These are phyloP conservation scores for Dione juno DNA, from an alignment of 2,888 invertebrate genomes.

Conservation along the genomic window DNA sequence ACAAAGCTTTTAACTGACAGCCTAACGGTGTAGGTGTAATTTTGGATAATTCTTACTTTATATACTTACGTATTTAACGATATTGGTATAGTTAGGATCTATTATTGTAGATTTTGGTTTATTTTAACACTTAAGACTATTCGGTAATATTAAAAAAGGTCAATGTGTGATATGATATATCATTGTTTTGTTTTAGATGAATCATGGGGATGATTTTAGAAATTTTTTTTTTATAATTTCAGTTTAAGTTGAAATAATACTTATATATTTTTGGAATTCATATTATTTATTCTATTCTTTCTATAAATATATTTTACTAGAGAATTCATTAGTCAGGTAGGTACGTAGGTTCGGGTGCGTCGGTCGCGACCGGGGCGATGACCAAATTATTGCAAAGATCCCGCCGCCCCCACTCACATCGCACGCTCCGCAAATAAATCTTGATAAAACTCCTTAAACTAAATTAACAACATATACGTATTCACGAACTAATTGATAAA, in stretches of 20 bases:
- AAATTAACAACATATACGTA: constrained; percentile 55
- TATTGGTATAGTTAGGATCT: background rate
- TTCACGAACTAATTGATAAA: constrained; percentile 20
- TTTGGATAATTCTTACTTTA: background rate
- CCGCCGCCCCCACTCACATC: constrained; percentile 58
- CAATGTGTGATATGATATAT: no score
- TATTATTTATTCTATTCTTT: background rate
- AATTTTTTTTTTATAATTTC: no score
- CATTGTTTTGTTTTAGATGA: no score
- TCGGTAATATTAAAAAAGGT: no score
- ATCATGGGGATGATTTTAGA: no score
- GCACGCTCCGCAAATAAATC: constrained; percentile 55
- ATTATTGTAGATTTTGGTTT: background rate
- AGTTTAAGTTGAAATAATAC: no score
- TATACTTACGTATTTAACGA: background rate
- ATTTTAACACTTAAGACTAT: no score
- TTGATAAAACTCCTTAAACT: constrained; percentile 62
- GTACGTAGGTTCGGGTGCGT: constrained; percentile 13
- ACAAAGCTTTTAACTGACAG: constrained; percentile 55
- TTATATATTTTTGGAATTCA: background rate
- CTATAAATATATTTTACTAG: background rate
- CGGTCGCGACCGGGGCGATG: constrained; percentile 64
- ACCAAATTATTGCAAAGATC: constrained; percentile 78
- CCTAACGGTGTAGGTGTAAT: constrained; percentile 8
- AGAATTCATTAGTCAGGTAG: no score